Base-by-base conservation (phyloP, 2,113 vertebrate species). In the Microtus pennsylvanicus region DNA sequence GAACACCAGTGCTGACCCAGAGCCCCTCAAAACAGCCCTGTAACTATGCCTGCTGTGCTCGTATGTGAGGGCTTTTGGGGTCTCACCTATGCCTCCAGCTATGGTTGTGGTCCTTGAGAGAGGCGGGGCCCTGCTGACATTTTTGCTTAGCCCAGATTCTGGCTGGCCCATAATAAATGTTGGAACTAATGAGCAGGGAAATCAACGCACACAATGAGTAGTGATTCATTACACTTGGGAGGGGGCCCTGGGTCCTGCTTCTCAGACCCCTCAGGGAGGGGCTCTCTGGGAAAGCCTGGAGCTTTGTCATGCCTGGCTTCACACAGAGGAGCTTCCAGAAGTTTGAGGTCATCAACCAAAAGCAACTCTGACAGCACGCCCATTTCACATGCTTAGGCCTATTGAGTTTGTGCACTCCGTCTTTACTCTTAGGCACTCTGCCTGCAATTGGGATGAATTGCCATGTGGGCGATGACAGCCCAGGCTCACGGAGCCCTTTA, bases 371-470 rank as follows among this genome's bases (percentile, higher is more conserved):
- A 95, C 90, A 92, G 35, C 72, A 33, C 38, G 91, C 89, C 92
- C 95, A 96, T 97, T 97, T 97, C 91, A 89, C 74, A 75, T 61
- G 90, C 94, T 97, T 94, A 93, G 55, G 91, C 97, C 89, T 45
- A 63, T 83, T 90, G 87, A 12, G 19, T 94, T 78, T 78, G 55
- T 77, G 82, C 77, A 30, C 95, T 93, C 7, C 65, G 86, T 94
- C 95, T 95, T 94, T 83, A 89, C 96, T 70, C 72, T 92, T 92
- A 87, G 87, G 96, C 92, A 45, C 42, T 96, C 93, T 87, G 91
- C 82, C 97, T 97, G 58, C 96, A 94, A 97, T 97, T 95, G 96
- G 95, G 93, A 98, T 95, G 89, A 94, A 97, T 94, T 91, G 94
- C 95, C 95, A 70, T 42, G 91, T 80, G 93, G 96, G 91, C 94